phyloP scores from a whole-genome alignment of 2,888 invertebrate species.

The Gastracanthus pulcherrimus region DNA sequence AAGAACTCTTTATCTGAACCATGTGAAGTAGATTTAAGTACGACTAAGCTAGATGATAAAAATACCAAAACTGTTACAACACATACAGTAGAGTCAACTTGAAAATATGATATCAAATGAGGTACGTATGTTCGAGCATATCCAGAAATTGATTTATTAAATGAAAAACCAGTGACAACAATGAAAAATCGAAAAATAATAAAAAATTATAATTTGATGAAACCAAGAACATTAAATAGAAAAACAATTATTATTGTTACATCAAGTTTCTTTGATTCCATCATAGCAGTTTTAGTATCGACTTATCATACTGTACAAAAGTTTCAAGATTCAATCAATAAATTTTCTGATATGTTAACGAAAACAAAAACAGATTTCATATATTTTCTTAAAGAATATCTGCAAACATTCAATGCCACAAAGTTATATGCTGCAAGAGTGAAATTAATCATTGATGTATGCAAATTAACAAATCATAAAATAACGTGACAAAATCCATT shows the following conservation, averaged over 20 bases:
- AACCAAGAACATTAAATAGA: neutral
- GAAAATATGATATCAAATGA: neutral
- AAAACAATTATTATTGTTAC: neutral
- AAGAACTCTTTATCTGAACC: neutral
- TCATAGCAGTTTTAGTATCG: neutral
- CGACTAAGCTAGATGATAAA: neutral
- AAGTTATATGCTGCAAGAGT: neutral
- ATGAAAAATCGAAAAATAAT: neutral
- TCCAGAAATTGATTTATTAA: slow-evolving; percentile 5
- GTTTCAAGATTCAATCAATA: neutral
- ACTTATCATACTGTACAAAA: neutral
- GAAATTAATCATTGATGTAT: neutral
- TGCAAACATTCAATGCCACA: neutral
- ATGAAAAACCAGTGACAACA: neutral
- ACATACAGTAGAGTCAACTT: neutral
- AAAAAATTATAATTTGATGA: neutral
- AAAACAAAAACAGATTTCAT: neutral
- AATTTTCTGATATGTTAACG: neutral
- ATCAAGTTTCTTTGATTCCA: neutral
- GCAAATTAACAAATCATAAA: slow-evolving; percentile 2
- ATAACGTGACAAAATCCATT: neutral
- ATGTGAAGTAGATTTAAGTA: neutral
- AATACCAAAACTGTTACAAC: neutral
- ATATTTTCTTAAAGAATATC: neutral
- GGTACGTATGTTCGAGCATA: neutral